Base-by-base conservation (phyloP, 2,797 vertebrate species). In the Jordanella pulchra region DNA sequence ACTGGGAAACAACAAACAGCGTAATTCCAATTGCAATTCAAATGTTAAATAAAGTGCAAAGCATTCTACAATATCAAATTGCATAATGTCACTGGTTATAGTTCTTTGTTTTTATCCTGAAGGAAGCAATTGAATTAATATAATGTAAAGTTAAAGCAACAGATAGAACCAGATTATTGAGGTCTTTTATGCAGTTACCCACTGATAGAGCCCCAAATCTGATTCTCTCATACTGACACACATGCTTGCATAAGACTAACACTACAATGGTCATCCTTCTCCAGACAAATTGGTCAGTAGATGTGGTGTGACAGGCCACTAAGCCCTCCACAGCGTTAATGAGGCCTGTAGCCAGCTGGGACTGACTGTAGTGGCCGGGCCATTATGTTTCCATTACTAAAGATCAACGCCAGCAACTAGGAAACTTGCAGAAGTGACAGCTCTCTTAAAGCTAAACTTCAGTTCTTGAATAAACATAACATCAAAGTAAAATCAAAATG, bases 341-440 rank as follows among this genome's bases (percentile, higher is more conserved):
- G 86, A 89, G 86, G 87, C 86, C 71, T 65, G 73, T 35, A 80
- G 76, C 72, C 83, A 82, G 84, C 71, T 53, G 89, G 86, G 89
- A 91, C 82, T 65, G 82, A 84, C 84, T 78, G 77, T 71, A 91
- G 85, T 27, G 75, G 86, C 77, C 72, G 47, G 53, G 76, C 86
- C 78, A 84, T 86, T 86, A 75, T 82, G 79, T 89, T 89, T 85
- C 89, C 72, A 88, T 89, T 84, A 89, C 77, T 58, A 67, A 76
- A 65, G 73, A 67, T 84, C 72, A 68, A 63, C 67, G 47, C 72
- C 78, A 48, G 71, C 72, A 21, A 67, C 53, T 74, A 76, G 58
- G 75, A 60, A 73, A 3, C 14, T 67, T 65, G 27, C 39, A 56
- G 74, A 51, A 68, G 76, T 80, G 86, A 83, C 75, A 86, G 79